Evolutionary conservation across 2,113 vertebrate genomes (phyloP).

Genomic region (Athene noctua): DNA sequence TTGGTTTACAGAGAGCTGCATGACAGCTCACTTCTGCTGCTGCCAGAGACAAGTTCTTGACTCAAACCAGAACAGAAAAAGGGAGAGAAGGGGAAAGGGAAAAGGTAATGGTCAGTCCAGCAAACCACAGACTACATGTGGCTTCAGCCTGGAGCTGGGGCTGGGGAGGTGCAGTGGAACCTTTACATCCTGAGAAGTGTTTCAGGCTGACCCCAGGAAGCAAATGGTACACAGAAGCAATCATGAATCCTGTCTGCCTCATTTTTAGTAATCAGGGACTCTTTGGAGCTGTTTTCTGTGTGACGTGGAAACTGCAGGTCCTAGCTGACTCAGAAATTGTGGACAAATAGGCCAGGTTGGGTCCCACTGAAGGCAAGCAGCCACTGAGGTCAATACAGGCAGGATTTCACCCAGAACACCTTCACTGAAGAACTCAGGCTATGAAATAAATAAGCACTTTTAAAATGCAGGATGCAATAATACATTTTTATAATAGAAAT

Average conservation of each 20-base stretch:
- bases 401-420: not conserved
- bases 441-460: not conserved
- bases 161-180: not conserved
- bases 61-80: not conserved
- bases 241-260: not conserved
- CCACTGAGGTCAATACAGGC: not conserved
- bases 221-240: not conserved
- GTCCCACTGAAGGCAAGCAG: not conserved
- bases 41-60: not conserved
- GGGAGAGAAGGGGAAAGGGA: not conserved
- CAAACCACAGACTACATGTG: not conserved
- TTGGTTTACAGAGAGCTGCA: not conserved
- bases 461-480: not conserved
- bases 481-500: not conserved
- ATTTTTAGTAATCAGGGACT: not conserved
- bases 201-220: not conserved
- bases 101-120: not conserved
- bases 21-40: not conserved
- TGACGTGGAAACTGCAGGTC: not conserved
- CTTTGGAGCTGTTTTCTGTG: not conserved
- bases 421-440: not conserved
- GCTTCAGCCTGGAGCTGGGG: not conserved
- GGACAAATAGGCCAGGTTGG: not conserved
- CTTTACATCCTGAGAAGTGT: not conserved
- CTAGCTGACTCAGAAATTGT: not conserved